Percentiles rank a stretch among this genome's conserved stretches.
phyloP scores from a whole-genome alignment of 2,113 vertebrate species.

The Eurypyga helias region DNA sequence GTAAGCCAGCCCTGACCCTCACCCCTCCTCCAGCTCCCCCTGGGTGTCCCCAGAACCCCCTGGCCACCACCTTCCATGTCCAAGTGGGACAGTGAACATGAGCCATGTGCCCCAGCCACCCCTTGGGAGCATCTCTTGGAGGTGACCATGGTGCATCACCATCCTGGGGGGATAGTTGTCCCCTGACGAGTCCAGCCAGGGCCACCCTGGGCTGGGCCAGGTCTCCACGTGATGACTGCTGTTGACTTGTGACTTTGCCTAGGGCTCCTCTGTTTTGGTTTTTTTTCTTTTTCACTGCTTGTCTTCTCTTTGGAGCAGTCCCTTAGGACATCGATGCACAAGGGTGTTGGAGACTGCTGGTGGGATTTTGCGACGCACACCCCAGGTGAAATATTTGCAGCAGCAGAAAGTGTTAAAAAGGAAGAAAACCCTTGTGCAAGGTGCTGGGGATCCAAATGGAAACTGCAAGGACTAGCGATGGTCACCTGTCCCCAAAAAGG shows the following conservation, averaged over 20 bases:
- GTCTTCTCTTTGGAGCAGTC: not conserved
- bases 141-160: not conserved
- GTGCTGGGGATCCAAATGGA: not conserved
- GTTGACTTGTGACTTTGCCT: not conserved
- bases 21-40: not conserved
- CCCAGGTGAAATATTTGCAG: not conserved
- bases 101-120: not conserved
- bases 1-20: not conserved
- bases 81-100: rapidly evolving
- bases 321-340: too few relatives aligned
- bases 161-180: not conserved
- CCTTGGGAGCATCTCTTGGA: not conserved
- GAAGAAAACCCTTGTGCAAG: not conserved
- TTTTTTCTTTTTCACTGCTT: not conserved
- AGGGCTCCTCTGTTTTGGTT: not conserved
- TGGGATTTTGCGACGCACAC: not conserved
- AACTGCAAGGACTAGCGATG: not conserved
- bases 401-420: not conserved
- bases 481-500: not conserved
- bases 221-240: rapidly evolving
- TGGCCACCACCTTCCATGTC: not conserved
- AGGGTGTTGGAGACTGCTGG: rapidly evolving
- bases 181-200: rapidly evolving
- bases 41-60: not conserved
- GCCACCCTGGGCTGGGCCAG: not conserved